phyloP scores from a whole-genome alignment of 2,113 vertebrate genomes.

The Perca schrenkii region DNA sequence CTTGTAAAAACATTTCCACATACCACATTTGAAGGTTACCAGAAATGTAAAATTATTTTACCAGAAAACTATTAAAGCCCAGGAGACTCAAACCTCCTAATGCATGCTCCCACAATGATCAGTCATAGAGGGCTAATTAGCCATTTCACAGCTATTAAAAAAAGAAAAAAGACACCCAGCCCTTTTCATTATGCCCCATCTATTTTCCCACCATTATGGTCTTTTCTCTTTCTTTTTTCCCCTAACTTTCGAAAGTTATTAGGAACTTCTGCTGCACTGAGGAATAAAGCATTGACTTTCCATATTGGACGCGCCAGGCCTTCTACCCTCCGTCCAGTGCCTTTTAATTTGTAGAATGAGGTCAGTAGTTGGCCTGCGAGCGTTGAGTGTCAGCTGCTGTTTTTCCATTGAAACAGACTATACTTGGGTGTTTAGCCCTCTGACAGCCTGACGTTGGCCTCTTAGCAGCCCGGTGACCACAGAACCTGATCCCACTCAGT shows the following conservation, averaged over 20 bases:
- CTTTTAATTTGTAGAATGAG: slow-evolving; percentile 68
- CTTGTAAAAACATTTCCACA: slow-evolving; percentile 38
- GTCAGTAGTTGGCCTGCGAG: slow-evolving; percentile 72
- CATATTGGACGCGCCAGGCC: slow-evolving; percentile 28
- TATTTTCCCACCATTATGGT: slow-evolving; percentile 63
- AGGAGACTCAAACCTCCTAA: slow-evolving; percentile 69
- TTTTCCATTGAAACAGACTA: slow-evolving; percentile 78
- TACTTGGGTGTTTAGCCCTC: slow-evolving; percentile 72
- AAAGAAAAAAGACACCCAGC: slow-evolving; percentile 65
- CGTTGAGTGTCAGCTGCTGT: slow-evolving; percentile 80
- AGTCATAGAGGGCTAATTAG: slow-evolving; percentile 76
- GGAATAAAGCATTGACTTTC: slow-evolving; percentile 43
- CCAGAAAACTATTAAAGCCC: slow-evolving; percentile 70
- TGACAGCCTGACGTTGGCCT: slow-evolving; percentile 73
- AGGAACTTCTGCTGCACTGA: slow-evolving; percentile 50
- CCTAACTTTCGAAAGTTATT: slow-evolving; percentile 67
- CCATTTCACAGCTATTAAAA: slow-evolving; percentile 73
- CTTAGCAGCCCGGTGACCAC: slow-evolving; percentile 66
- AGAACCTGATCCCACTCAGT: slow-evolving; percentile 76
- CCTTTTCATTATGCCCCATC: slow-evolving; percentile 70
- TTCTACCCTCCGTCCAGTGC: slow-evolving; percentile 19
- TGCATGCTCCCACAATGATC: slow-evolving; percentile 60
- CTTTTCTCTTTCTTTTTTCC: slow-evolving; percentile 36
- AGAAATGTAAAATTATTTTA: slow-evolving; percentile 77
- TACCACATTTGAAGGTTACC: slow-evolving; percentile 34